phyloP scores from a whole-genome alignment of 2,113 vertebrate genomes.

The Gadus macrocephalus region DNA sequence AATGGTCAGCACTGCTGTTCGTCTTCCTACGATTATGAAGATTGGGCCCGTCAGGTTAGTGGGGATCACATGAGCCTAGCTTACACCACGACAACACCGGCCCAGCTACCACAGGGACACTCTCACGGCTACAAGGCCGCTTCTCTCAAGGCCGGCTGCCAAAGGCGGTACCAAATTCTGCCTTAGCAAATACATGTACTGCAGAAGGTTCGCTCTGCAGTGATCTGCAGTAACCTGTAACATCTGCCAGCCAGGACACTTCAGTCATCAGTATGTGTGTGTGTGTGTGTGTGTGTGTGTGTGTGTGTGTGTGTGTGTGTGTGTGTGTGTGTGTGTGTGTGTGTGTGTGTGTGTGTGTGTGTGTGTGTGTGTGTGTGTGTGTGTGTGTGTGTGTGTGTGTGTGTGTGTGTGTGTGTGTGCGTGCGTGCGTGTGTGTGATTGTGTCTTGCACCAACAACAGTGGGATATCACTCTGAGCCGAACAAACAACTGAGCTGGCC shows the following conservation, averaged over 20 bases:
- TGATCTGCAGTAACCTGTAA: conserved; percentile 56
- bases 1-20: too few relatives aligned
- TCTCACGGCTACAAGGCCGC: too few relatives aligned
- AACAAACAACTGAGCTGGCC: conserved; percentile 65
- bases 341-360: conserved; percentile 20
- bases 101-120: too few relatives aligned
- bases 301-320: conserved; percentile 28
- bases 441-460: conserved; percentile 48
- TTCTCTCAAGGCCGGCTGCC: too few relatives aligned
- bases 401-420: conserved; percentile 25
- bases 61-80: too few relatives aligned
- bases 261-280: conserved; percentile 46
- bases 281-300: conserved; percentile 26
- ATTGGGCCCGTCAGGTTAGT: too few relatives aligned
- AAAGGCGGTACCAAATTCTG: too few relatives aligned
- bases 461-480: conserved; percentile 62
- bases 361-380: conserved; percentile 26
- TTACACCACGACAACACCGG: too few relatives aligned
- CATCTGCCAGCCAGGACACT: conserved; percentile 64
- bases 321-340: not conserved
- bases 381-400: conserved; percentile 33
- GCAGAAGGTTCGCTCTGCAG: conserved; percentile 29
- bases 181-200: conserved; percentile 6
- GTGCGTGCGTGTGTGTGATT: conserved; percentile 29
- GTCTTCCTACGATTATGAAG: too few relatives aligned